Conservation (phyloP, 2,888 invertebrate genomes). For the Maniola hyperantus region DNA sequence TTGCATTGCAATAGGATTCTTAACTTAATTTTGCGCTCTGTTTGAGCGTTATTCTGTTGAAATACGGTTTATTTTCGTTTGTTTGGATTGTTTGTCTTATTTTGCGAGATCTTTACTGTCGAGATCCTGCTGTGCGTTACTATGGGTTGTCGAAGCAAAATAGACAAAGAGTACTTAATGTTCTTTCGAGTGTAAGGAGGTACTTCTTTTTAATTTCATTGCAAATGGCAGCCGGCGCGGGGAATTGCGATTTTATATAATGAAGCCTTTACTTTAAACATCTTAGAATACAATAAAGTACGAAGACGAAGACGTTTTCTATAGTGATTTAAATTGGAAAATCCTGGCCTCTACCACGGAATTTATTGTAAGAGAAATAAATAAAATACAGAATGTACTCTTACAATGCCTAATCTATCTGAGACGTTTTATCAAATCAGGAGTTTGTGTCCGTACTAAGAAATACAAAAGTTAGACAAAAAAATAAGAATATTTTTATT, state of each 20-base stretch:
- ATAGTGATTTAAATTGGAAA: constrained; percentile 32
- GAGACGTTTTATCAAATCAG: too few species aligned
- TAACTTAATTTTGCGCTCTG: constrained; percentile 34
- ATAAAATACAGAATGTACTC: neutral
- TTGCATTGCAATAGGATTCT: constrained; percentile 41
- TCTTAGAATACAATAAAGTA: constrained; percentile 32
- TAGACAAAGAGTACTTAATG: constrained; percentile 68
- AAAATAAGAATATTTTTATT: too few species aligned
- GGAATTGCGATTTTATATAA: constrained; percentile 40
- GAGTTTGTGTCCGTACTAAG: too few species aligned
- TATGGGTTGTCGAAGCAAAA: constrained; percentile 73
- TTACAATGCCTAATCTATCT: too few species aligned
- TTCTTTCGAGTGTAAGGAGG: constrained; percentile 66
- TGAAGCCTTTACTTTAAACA: constrained; percentile 39
- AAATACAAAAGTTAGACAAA: too few species aligned
- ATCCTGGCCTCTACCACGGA: constrained; percentile 1
- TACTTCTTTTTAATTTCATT: constrained; percentile 56
- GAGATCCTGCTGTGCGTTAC: constrained; percentile 66
- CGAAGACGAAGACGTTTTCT: constrained; percentile 33
- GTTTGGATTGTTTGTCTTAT: constrained; percentile 31
- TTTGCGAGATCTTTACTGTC: constrained; percentile 62
- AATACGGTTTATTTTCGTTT: constrained; percentile 46
- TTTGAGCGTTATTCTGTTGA: neutral
- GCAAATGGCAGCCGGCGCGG: constrained; percentile 38
- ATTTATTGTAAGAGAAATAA: neutral